Conservation (phyloP, 2,888 invertebrate genomes). For the Zygothrica quintamaculata region DNA sequence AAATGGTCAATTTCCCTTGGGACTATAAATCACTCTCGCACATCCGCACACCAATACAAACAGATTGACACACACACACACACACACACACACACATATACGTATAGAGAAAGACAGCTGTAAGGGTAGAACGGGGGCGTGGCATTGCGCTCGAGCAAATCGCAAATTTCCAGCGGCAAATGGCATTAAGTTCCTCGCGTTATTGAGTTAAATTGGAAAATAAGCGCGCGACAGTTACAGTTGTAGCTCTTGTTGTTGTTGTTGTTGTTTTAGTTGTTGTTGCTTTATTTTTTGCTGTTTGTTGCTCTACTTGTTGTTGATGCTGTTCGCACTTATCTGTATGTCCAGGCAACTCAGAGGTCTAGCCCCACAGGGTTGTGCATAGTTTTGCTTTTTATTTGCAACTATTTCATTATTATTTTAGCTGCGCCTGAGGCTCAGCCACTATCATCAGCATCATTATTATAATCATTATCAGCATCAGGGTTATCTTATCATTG, state of each 20-base stretch:
- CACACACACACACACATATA: conserved; percentile 6
- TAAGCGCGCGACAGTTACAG: conserved; percentile 75
- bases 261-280: conserved; percentile 23
- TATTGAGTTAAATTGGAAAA: conserved; percentile 83
- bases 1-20: conserved; percentile 57
- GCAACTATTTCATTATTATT: conserved; percentile 56
- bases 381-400: conserved; percentile 26
- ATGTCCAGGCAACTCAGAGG: conserved; percentile 14
- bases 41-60: conserved; percentile 58
- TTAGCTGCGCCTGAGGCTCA: conserved; percentile 18
- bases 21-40: conserved; percentile 70
- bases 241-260: conserved; percentile 45
- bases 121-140: conserved; percentile 38
- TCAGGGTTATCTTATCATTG: conserved; percentile 38
- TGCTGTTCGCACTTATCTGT: conserved; percentile 53
- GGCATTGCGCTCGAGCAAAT: conserved; percentile 55
- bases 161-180: conserved; percentile 77
- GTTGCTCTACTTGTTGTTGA: conserved; percentile 13
- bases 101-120: conserved; percentile 6
- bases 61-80: conserved; percentile 12
- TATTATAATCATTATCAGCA: conserved; percentile 26
- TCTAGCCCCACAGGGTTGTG: conserved; percentile 21
- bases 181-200: conserved; percentile 76
- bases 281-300: too few relatives aligned
- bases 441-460: conserved; percentile 8